Evolutionary conservation across 1,140 invertebrate genomes (phyloP).

Genomic region (Scaptomyza hsui): DNA sequence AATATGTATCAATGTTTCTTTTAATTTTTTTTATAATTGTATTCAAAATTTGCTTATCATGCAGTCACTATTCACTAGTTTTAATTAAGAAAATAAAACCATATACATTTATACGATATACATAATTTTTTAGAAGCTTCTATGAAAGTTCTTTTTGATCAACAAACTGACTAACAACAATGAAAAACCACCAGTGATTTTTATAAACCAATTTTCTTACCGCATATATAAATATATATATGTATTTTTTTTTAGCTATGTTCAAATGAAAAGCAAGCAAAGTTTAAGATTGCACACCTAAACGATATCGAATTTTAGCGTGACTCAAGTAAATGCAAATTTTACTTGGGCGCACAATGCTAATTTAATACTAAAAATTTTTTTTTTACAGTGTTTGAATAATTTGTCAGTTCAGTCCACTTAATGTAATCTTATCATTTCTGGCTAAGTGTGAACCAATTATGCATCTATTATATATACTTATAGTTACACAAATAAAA

Average conservation of each 20-base stretch:
- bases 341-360: constrained; percentile 20
- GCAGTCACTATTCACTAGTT: constrained; percentile 74
- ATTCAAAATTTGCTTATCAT: constrained; percentile 40
- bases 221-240: constrained; percentile 18
- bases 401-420: constrained; percentile 1
- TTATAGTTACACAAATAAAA: constrained; percentile 13
- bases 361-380: constrained; percentile 6
- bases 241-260: constrained; percentile 34
- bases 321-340: constrained; percentile 2
- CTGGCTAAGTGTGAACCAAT: constrained; percentile 3
- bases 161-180: constrained; percentile 63
- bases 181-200: constrained; percentile 75
- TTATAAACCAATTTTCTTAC: constrained; percentile 73
- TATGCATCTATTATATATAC: constrained; percentile 3
- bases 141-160: constrained; percentile 55
- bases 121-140: constrained; percentile 70
- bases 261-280: constrained; percentile 28
- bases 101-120: constrained; percentile 45
- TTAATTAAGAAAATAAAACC: constrained; percentile 50
- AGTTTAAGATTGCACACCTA: constrained; percentile 9
- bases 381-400: too few species aligned
- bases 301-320: constrained; percentile 34
- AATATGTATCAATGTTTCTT: constrained; percentile 41
- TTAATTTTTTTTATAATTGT: constrained; percentile 35
- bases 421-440: background rate